Conservation (phyloP, 2,113 vertebrate genomes). For the Damaliscus lunatus region DNA sequence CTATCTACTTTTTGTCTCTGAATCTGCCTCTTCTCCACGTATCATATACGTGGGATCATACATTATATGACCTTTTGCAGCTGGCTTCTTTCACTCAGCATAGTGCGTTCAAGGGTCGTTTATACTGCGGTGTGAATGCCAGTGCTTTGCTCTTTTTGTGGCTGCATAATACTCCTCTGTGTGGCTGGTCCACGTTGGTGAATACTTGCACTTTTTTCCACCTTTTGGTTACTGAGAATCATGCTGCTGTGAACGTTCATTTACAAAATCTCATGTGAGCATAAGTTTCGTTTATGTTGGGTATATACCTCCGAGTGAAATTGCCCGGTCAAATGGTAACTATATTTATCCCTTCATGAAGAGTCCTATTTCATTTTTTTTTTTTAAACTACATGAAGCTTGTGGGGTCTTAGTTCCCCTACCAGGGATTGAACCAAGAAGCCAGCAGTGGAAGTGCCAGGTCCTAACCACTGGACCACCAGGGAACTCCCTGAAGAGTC, state of each 20-base stretch:
- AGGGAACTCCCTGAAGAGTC: background rate
- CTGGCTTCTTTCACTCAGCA: background rate
- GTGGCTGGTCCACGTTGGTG: background rate
- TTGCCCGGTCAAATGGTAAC: background rate
- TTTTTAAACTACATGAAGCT: background rate
- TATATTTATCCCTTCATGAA: background rate
- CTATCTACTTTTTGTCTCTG: background rate
- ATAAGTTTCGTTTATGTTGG: background rate
- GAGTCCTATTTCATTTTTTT: background rate
- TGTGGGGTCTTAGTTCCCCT: background rate
- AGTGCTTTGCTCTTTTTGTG: rapidly evolving
- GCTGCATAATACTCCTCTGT: background rate
- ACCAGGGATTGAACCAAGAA: background rate
- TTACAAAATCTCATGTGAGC: background rate
- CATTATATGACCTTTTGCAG: background rate
- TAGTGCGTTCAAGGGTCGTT: background rate
- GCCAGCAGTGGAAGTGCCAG: background rate
- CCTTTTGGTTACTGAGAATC: background rate
- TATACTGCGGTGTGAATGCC: background rate
- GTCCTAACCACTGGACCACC: background rate
- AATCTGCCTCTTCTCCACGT: background rate
- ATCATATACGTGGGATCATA: background rate
- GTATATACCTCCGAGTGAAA: background rate
- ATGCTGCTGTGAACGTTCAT: background rate
- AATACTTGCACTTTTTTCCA: background rate